Percentiles rank a stretch among this genome's conserved stretches.
phyloP scores from a whole-genome alignment of 2,797 vertebrate species.

The Pogonophryne albipinna region DNA sequence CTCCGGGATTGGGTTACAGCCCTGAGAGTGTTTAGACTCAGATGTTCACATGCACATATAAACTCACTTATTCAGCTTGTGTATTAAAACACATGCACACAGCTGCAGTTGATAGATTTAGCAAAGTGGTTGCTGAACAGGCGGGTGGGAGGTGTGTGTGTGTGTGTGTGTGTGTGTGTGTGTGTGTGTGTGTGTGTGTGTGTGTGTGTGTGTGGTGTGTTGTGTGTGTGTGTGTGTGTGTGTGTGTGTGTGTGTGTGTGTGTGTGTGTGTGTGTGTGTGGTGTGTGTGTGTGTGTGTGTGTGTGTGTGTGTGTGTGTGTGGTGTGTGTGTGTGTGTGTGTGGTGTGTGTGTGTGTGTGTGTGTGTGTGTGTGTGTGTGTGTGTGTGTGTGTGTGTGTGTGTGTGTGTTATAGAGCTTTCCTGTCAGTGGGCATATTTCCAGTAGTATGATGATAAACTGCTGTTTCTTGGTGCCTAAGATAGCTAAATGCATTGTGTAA shows the following conservation, averaged over 20 bases:
- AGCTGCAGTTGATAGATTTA: slow-evolving; percentile 65
- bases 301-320: no score
- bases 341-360: no score
- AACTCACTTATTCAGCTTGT: slow-evolving; percentile 24
- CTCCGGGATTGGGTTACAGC: slow-evolving; percentile 52
- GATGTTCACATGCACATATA: slow-evolving; percentile 18
- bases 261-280: no score
- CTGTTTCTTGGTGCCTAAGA: slow-evolving; percentile 68
- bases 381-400: no score
- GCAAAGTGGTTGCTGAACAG: slow-evolving; percentile 46
- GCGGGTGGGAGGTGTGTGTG: slow-evolving; percentile 53
- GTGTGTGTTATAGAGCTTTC: slow-evolving; percentile 71
- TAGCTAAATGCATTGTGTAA: slow-evolving; percentile 66
- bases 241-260: no score
- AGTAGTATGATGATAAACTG: slow-evolving; percentile 79
- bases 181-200: slow-evolving; percentile 38
- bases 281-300: no score
- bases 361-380: no score
- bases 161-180: slow-evolving; percentile 52
- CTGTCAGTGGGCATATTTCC: slow-evolving; percentile 80
- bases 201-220: no score
- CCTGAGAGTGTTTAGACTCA: slow-evolving; percentile 41
- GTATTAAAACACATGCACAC: slow-evolving; percentile 47
- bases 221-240: no score
- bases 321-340: no score